phyloP scores from a whole-genome alignment of 23 tunicate species.

The Trididemnum clinides region DNA sequence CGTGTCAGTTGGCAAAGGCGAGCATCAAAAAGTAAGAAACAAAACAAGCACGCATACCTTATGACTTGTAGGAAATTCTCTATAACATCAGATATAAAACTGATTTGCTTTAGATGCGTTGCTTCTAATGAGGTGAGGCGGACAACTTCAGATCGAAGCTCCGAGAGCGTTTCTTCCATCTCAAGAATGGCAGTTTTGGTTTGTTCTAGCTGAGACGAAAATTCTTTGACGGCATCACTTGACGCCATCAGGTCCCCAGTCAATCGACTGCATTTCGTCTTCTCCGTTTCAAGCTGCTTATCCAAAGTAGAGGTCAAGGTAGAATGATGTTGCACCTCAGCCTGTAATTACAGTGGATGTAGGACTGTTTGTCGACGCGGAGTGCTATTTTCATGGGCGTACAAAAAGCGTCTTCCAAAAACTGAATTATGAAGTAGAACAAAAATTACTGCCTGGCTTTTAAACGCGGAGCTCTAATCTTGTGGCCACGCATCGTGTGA shows the following conservation, averaged over 20 bases:
- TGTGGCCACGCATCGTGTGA: too few species aligned
- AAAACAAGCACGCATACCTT: neutral
- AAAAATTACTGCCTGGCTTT: too few species aligned
- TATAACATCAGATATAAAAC: neutral
- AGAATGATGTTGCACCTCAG: slow-evolving; percentile 10
- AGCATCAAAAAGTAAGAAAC: neutral
- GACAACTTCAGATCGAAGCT: slow-evolving; percentile 4
- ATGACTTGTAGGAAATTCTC: neutral
- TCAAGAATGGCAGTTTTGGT: neutral
- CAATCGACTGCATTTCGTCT: neutral
- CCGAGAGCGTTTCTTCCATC: neutral
- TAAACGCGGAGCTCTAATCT: too few species aligned
- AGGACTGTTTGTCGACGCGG: too few species aligned
- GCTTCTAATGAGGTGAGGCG: neutral
- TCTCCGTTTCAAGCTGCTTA: slow-evolving; percentile 37
- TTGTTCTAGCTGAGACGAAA: neutral
- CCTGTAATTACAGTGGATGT: too few species aligned
- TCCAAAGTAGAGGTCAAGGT: slow-evolving; percentile 16
- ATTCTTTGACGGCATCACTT: neutral
- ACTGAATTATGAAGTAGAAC: too few species aligned
- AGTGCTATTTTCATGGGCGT: too few species aligned
- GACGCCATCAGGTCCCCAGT: neutral
- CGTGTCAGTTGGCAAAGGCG: neutral
- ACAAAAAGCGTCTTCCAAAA: too few species aligned
- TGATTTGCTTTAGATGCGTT: neutral